Conservation (phyloP, 1,140 invertebrate species). For the Battus philenor region DNA sequence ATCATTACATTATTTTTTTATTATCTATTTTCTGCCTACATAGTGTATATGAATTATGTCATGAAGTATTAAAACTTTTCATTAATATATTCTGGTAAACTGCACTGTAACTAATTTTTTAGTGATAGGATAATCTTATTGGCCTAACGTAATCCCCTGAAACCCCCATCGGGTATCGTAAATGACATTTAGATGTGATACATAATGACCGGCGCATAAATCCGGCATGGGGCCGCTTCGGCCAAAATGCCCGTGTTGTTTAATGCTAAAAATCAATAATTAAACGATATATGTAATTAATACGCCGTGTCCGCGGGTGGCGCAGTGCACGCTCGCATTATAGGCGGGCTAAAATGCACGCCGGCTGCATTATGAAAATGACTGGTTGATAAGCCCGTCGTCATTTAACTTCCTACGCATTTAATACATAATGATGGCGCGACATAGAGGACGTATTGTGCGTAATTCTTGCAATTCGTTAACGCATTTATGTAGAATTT, state of each 20-base stretch:
- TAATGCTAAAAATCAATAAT: conserved; percentile 70
- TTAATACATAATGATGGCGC: conserved; percentile 16
- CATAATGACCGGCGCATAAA: conserved; percentile 39
- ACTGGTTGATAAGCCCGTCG: conserved; percentile 48
- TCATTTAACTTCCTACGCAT: conserved; percentile 15
- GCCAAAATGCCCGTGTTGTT: conserved; percentile 50
- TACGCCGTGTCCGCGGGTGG: conserved; percentile 39
- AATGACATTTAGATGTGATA: conserved; percentile 33
- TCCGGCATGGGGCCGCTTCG: conserved; percentile 30
- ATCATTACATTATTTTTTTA: too few species aligned
- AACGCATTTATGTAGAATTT: too few species aligned
- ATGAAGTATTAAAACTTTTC: too few species aligned
- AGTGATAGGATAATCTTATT: too few species aligned
- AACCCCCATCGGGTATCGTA: too few species aligned
- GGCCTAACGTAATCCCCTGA: too few species aligned
- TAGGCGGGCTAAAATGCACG: conserved; percentile 46
- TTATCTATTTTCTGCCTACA: too few species aligned
- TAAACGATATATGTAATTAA: conserved; percentile 69
- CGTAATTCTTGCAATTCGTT: neutral
- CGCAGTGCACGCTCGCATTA: conserved; percentile 49
- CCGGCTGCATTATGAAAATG: conserved; percentile 63
- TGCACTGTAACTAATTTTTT: too few species aligned
- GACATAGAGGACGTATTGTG: conserved; percentile 7
- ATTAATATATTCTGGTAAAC: too few species aligned
- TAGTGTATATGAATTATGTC: too few species aligned